Base-by-base conservation (phyloP, 37 sponge, comb jelly and placozoan species). In the Dysidea cf. avara region DNA sequence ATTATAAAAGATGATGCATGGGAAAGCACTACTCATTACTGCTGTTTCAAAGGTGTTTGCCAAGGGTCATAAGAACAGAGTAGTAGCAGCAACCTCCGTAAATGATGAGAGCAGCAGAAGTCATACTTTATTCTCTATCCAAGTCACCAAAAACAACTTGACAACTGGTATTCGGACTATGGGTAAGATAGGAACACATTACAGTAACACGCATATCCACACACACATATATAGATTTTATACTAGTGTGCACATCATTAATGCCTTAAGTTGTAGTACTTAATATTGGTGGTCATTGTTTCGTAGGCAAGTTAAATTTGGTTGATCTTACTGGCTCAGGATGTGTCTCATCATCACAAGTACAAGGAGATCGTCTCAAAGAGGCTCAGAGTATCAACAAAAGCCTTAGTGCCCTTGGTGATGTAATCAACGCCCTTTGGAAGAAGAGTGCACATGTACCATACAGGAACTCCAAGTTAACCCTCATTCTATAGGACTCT, bases 301-400 rank as follows among this genome's bases (percentile, higher is more conserved):
- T 17, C 20, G 13, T 26, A 90, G 88, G 84, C 14, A 69, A 69
- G 21, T 66, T 87, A 33, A 87, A 87, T 61, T 40, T 87, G 31
- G 61, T 87, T 16, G 89, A 84, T 40, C 37, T 84, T 39, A 85
- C 89, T 53, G 89, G 89, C 17, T 76, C 79, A 66, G 89, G 84
- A 59, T 64, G 89, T 50, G 54, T 88, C 31, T 39, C 59, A 16
- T 84, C 77, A 43, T 82, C 86, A 18, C 86, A 86, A 0, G 64
- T 81, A 2, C 80, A 87, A 34, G 90, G 90, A 18, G 66, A 36
- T n/a, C 61, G 90, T 13, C 40, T 85, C 56, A 81, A 85, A 61
- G 90, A 89, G 66, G 90, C 90, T 6, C 74, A 80, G 34, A 52
- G 74, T 72, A 89, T 89, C 67, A 89, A 89, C 67, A 89, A 89